A percentile compares a stretch with the other conserved stretches of the same genome.
Conservation (phyloP, 1,140 invertebrate genomes). For the Aphelenchoides fujianensis region DNA sequence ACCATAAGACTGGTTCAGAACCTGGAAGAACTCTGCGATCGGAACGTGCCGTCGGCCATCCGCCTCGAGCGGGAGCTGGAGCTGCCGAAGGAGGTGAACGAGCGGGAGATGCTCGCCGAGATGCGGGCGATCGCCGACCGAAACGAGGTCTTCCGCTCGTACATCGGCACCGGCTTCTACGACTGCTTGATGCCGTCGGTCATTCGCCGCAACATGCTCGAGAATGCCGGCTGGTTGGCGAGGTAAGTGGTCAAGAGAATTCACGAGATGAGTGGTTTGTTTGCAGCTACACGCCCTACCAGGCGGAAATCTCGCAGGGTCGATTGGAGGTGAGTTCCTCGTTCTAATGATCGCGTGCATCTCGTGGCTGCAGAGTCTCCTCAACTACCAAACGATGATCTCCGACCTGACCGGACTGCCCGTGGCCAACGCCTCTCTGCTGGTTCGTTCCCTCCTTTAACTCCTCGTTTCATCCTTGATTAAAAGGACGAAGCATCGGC, state of each 20-base stretch:
- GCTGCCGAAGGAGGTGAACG: conserved; percentile 36
- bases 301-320: conserved; percentile 88
- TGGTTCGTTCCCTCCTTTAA: conserved; percentile 13
- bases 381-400: conserved; percentile 98
- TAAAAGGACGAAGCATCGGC: conserved; percentile 98
- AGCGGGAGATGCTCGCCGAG: conserved; percentile 42
- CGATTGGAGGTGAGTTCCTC: conserved; percentile 75
- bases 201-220: conserved; percentile 92
- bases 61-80: conserved; percentile 29
- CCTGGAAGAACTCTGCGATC: conserved; percentile 47
- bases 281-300: conserved; percentile 72
- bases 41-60: conserved; percentile 42
- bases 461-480: conserved; percentile 28
- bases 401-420: conserved; percentile 88
- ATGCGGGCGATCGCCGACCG: conserved; percentile 28
- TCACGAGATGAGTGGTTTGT: too few relatives aligned
- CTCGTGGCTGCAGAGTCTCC: conserved; percentile 71
- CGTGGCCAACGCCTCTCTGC: conserved; percentile 80
- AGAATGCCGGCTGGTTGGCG: conserved; percentile 91
- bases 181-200: conserved; percentile 90
- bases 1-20: conserved; percentile 31
- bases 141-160: conserved; percentile 74
- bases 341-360: too few relatives aligned
- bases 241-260: too few relatives aligned
- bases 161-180: conserved; percentile 96